Percentiles rank a stretch among this genome's conserved stretches.
Conservation (phyloP, 2,113 vertebrate genomes). For the Phylloscopus whistleri region DNA sequence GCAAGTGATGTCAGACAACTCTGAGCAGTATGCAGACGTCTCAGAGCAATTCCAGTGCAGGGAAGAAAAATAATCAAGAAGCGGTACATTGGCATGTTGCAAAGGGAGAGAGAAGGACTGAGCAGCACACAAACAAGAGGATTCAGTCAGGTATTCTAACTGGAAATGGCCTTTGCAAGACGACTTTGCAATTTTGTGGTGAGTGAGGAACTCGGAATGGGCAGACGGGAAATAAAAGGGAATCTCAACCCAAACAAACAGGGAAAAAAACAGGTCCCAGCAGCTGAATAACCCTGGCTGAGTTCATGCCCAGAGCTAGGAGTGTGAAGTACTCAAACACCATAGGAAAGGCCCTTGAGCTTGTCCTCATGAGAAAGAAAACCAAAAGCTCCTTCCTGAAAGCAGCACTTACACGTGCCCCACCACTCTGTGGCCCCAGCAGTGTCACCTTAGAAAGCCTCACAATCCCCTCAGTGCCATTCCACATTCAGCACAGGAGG, state of each 20-base stretch:
- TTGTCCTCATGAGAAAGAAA: neutral
- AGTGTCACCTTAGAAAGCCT: neutral
- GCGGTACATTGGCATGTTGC: neutral
- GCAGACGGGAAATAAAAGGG: neutral
- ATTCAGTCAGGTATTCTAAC: neutral
- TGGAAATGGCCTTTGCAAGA: neutral
- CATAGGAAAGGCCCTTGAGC: neutral
- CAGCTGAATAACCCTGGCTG: neutral
- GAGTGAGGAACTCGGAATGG: neutral
- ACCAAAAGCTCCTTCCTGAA: neutral
- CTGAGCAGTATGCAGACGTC: neutral
- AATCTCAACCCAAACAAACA: neutral
- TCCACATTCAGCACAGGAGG: neutral
- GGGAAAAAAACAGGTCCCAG: neutral
- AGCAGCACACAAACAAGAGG: neutral
- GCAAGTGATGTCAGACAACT: neutral
- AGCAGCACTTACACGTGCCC: neutral
- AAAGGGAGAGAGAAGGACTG: neutral
- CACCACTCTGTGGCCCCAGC: neutral
- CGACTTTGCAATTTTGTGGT: neutral
- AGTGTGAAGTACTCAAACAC: neutral
- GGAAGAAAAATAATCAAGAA: neutral
- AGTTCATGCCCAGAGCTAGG: neutral
- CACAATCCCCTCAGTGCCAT: neutral
- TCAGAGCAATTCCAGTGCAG: neutral